phyloP scores from a whole-genome alignment of 1,140 invertebrate genomes.

The Drosophila ananassae region DNA sequence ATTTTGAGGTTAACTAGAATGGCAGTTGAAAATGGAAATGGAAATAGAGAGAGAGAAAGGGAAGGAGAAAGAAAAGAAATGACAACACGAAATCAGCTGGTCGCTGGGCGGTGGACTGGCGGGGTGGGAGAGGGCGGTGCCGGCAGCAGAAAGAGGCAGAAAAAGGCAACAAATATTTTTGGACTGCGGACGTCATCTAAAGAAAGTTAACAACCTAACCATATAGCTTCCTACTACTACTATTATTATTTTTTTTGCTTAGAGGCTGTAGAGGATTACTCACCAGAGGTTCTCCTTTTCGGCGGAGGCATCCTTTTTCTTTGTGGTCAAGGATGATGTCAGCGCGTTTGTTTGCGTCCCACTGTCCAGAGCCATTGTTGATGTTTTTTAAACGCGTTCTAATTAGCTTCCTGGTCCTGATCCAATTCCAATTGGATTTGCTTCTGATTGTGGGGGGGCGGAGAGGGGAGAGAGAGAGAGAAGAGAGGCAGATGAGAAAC shows the following conservation, averaged over 20 bases:
- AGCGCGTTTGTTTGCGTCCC: conserved; percentile 79
- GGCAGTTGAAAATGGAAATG: background rate
- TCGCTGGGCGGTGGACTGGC: conserved; percentile 2
- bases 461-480: background rate
- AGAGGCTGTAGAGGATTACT: conserved; percentile 33
- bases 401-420: conserved; percentile 24
- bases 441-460: conserved; percentile 28
- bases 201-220: conserved; percentile 47
- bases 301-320: conserved; percentile 76
- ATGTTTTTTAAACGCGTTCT: conserved; percentile 24
- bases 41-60: background rate
- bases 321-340: conserved; percentile 82
- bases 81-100: conserved; percentile 65
- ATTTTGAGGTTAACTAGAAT: conserved; percentile 31
- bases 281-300: conserved; percentile 82
- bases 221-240: background rate
- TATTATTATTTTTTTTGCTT: too few relatives aligned
- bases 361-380: conserved; percentile 74
- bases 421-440: conserved; percentile 30
- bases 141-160: conserved; percentile 15
- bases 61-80: conserved; percentile 19
- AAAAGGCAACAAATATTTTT: conserved; percentile 18
- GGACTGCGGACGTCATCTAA: conserved; percentile 65
- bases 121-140: conserved; percentile 24
- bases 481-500: conserved; percentile 31